Evolutionary conservation across 64 coral and sea anemone genomes (phyloP), one percentile per base, ranked within the genome.

Genomic region (Montipora foliosa): DNA sequence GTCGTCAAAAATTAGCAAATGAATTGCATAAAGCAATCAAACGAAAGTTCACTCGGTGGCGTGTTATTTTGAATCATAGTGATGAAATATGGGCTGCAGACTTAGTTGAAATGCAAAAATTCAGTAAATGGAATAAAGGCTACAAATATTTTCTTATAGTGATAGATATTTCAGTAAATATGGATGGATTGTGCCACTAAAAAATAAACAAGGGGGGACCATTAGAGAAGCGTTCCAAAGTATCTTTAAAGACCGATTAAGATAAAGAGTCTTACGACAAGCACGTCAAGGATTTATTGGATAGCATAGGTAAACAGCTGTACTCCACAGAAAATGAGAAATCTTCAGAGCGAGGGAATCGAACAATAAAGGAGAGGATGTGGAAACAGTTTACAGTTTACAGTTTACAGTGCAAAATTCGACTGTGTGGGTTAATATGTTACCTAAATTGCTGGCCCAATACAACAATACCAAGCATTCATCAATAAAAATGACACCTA

Each of bases 321-420:
- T 93, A 87, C 87, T 87, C 58, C 2, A 93, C 91, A n/a, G 75
- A 87, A 49, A 93, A 88, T 79, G 91, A 93, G 66, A 87, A 93
- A 75, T 76, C 81, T 12, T 66, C 17, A 71, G 91, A 93, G 49
- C 47, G 83, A 70, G 87, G 82, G 82, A 93, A 93, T 51, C 2
- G 59, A 60, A 93, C 83, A 5, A 88, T 93, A 3, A 93, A 93
- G 51, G 55, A 19, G 13, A 93, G 69, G 57, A 78, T 93, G 53
- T 93, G 74, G 72, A 79, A 88, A 21, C 62, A 78, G 25, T 93
- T 87, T 70, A 22, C 22, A 22, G 22, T 22, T 22, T 22, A 22
- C 22, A 22, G 22, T 22, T 22, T 22, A 22, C 73, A 29, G 72
- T 50, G 29, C 21, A 79, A 24, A 47, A 46, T 88, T 52, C 47